phyloP scores from a whole-genome alignment of 2,797 vertebrate species.

The Artibeus jamaicensis region DNA sequence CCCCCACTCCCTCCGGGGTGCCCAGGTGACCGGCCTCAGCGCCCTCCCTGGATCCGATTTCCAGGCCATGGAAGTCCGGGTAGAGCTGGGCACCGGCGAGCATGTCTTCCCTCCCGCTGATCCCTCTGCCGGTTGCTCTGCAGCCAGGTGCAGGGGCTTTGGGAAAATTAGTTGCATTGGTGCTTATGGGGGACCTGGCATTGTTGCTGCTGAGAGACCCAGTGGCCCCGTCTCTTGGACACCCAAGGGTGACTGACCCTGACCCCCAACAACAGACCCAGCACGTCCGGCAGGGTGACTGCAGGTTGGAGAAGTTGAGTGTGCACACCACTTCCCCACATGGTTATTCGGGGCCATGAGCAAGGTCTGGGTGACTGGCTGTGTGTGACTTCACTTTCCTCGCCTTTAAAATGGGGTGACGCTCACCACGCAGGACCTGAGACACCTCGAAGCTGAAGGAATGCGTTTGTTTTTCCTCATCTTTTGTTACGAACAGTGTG shows the following conservation, averaged over 20 bases:
- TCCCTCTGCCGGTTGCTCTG: neutral
- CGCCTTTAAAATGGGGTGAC: neutral
- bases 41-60: neutral
- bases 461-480: neutral
- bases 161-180: neutral
- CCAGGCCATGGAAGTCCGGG: neutral
- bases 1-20: neutral
- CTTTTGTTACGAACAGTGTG: neutral
- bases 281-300: neutral
- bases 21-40: neutral
- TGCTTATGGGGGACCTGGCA: neutral
- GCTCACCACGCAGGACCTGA: neutral
- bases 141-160: neutral
- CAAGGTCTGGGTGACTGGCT: neutral
- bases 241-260: neutral
- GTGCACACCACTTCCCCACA: neutral
- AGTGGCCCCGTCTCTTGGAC: no score
- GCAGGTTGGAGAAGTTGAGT: neutral
- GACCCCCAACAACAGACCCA: neutral
- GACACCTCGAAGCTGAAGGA: neutral
- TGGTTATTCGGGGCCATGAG: neutral
- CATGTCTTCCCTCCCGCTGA: neutral
- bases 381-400: neutral
- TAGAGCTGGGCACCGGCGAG: neutral
- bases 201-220: neutral